Percentiles rank a stretch among this genome's conserved stretches.
phyloP scores from a whole-genome alignment of 2,113 vertebrate species.

The Bos taurus region ARS-UCD2.0 NC_037330.1:13922001-13922500 shows the following conservation, averaged over 20 bases:
- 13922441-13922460: neutral
- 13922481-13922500: neutral
- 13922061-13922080: conserved; percentile 73
- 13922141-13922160: neutral
- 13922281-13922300: rapidly evolving
- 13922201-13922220: neutral
- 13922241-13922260: neutral
- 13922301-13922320: neutral
- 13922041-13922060: conserved; percentile 74
- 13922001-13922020: neutral
- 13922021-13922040: rapidly evolving
- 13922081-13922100: conserved; percentile 50
- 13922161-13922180: conserved; percentile 25
- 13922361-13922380: neutral
- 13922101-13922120: conserved; percentile 10
- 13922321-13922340: too few species aligned
- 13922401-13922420: neutral
- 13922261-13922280: neutral
- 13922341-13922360: neutral
- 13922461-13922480: neutral
- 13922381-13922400: neutral
- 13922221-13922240: conserved; percentile 21
- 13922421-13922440: neutral
- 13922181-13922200: neutral
- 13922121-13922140: neutral